A percentile compares a stretch with the other conserved stretches of the same genome.
These are phyloP conservation scores for Laterallus jamaicensis DNA, from an alignment of 2,113 vertebrate genomes.

Conservation along the genomic window DNA sequence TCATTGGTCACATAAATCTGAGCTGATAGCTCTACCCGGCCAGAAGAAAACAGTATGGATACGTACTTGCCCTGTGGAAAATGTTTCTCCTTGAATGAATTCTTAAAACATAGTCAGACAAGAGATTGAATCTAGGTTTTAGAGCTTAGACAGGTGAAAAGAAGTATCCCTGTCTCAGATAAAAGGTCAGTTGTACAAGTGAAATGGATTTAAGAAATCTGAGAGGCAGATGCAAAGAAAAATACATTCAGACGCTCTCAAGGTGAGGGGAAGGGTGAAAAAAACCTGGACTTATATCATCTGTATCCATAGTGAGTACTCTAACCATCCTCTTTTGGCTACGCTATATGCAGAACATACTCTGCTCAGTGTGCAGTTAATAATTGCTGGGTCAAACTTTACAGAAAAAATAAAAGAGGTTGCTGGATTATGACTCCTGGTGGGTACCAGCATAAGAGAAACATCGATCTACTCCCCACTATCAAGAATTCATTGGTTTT, in stretches of 20 bases:
- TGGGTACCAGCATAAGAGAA: background rate
- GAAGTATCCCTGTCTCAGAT: background rate
- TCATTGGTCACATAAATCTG: background rate
- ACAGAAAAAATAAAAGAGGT: background rate
- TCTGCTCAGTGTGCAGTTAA: background rate
- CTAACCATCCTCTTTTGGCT: background rate
- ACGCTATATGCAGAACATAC: background rate
- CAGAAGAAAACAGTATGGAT: background rate
- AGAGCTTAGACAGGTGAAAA: background rate
- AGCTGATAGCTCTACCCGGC: background rate
- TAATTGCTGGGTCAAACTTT: background rate
- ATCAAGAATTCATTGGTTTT: background rate
- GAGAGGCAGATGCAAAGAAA: background rate
- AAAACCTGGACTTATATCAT: background rate
- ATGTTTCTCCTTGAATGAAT: background rate
- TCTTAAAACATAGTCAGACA: background rate
- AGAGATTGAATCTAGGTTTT: background rate
- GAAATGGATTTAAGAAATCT: background rate
- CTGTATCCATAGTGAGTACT: background rate
- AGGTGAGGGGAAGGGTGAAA: background rate
- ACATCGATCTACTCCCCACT: background rate
- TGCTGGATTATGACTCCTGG: background rate
- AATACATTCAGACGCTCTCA: background rate
- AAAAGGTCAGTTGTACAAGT: background rate
- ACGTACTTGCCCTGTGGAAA: background rate